phyloP scores from a whole-genome alignment of 2,113 vertebrate genomes.

The Nothocercus nigrocapillus region DNA sequence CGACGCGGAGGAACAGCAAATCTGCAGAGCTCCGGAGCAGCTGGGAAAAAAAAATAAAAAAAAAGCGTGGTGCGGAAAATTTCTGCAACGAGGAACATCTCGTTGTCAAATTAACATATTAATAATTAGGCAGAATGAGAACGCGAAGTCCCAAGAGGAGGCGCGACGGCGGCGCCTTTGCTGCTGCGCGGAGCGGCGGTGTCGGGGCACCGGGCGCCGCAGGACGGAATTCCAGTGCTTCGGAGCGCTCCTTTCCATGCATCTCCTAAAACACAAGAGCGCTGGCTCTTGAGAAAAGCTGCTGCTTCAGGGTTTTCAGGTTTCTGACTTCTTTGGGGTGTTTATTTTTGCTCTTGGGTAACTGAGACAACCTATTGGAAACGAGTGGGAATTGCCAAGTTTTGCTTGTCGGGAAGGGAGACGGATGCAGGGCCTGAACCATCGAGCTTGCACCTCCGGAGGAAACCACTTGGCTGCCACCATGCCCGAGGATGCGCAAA shows the following conservation, averaged over 20 bases:
- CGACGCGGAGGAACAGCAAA: background rate
- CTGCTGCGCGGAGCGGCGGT: background rate
- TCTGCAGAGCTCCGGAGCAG: fast-evolving
- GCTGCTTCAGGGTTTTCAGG: background rate
- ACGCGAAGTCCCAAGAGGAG: background rate
- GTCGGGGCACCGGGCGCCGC: constrained; percentile 23
- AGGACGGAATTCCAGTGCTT: constrained; percentile 3
- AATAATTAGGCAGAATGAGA: constrained; percentile 38
- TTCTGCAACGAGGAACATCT: background rate
- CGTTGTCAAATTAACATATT: constrained; percentile 46
- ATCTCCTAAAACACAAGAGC: background rate
- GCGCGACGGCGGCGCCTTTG: background rate
- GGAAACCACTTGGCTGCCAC: background rate
- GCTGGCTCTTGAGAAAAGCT: background rate
- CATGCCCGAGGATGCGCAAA: background rate
- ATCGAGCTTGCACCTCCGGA: background rate
- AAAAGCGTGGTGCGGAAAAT: fast-evolving
- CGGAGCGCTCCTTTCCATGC: background rate
- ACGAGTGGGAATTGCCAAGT: background rate
- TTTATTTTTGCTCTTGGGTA: background rate
- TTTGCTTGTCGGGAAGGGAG: background rate
- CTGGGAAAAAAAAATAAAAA: background rate
- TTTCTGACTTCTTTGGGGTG: background rate
- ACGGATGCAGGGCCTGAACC: background rate
- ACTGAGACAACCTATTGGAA: background rate